phyloP scores from a whole-genome alignment of 2,888 invertebrate species.

The Xanthostigma xanthostigma region DNA sequence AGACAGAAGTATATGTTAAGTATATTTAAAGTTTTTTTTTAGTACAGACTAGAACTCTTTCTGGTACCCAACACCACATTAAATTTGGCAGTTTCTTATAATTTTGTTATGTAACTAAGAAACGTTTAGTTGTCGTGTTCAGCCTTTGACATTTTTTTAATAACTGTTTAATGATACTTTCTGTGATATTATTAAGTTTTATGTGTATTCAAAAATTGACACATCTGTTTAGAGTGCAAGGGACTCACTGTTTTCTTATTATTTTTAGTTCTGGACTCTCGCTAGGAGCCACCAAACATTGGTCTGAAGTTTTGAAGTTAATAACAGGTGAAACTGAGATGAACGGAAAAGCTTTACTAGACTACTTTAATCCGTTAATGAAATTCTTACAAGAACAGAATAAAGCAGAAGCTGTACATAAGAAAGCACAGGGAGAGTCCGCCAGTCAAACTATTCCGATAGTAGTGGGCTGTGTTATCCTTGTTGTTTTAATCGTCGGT shows the following conservation, averaged over 20 bases:
- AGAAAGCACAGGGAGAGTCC: background rate
- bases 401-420: conserved; percentile 26
- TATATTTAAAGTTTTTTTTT: too few species aligned
- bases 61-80: too few species aligned
- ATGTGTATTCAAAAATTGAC: too few species aligned
- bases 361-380: conserved; percentile 44
- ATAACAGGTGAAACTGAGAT: conserved; percentile 39
- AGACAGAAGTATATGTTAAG: too few species aligned
- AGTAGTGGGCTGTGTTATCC: background rate
- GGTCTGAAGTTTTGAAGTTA: conserved; percentile 40
- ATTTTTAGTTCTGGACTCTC: conserved; percentile 32
- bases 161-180: too few species aligned
- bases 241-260: conserved; percentile 2
- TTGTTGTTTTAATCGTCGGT: background rate
- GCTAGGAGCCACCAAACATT: conserved; percentile 33
- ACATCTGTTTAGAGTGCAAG: too few species aligned
- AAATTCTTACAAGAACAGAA: conserved; percentile 27
- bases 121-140: too few species aligned
- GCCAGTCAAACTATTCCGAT: background rate
- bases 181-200: too few species aligned
- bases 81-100: too few species aligned
- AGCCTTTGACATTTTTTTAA: too few species aligned
- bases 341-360: conserved; percentile 35
- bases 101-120: too few species aligned
- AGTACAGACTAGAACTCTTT: too few species aligned